These are phyloP conservation scores for Apodemus sylvaticus DNA, from an alignment of 2,113 vertebrate species.

Conservation along the genomic window DNA sequence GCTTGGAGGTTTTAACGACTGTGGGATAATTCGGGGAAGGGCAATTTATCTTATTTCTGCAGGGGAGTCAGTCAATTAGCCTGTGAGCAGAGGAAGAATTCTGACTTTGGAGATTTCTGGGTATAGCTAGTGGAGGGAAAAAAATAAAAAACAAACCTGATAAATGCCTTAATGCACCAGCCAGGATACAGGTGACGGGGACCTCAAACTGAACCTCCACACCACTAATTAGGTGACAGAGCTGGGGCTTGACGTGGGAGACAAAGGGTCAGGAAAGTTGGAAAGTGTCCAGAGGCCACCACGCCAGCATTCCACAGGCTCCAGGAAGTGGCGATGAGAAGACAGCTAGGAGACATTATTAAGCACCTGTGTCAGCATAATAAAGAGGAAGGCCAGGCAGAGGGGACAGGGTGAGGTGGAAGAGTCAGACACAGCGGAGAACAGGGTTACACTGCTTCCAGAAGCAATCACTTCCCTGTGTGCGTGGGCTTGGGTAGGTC, in stretches of 20 bases:
- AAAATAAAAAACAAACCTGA: background rate
- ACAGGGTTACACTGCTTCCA: background rate
- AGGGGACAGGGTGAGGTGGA: background rate
- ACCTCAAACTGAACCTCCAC: background rate
- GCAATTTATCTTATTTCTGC: slow-evolving; percentile 59
- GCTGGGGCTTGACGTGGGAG: background rate
- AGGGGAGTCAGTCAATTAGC: slow-evolving; percentile 61
- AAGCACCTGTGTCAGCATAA: background rate
- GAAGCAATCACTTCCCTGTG: background rate
- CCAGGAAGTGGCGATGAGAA: background rate
- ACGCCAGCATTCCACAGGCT: fast-evolving
- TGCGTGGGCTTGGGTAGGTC: background rate
- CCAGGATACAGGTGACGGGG: too few relatives aligned
- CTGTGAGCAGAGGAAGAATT: slow-evolving; percentile 41
- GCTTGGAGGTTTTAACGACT: slow-evolving; percentile 27
- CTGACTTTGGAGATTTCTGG: background rate
- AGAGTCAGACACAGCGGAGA: background rate
- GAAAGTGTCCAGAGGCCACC: background rate
- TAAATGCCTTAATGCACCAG: background rate
- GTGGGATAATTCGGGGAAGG: slow-evolving; percentile 54
- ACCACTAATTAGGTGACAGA: background rate
- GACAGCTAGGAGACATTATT: background rate
- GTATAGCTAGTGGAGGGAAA: background rate
- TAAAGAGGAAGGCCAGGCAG: background rate
- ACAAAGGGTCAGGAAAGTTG: background rate